phyloP scores from a whole-genome alignment of 2,113 vertebrate genomes.

The Phyllostomus discolor region DNA sequence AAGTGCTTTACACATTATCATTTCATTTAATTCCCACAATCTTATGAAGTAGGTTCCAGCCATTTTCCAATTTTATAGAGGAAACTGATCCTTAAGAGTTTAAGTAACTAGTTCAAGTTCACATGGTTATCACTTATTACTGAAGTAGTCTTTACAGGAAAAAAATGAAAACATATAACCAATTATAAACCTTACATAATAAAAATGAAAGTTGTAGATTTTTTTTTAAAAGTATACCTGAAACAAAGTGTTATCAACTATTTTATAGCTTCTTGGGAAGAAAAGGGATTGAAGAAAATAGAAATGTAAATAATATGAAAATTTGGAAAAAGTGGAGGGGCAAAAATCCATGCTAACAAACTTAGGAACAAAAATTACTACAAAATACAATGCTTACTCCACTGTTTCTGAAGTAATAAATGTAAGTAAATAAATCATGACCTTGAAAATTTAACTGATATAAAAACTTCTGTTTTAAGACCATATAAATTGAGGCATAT shows the following conservation, averaged over 20 bases:
- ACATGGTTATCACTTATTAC: background rate
- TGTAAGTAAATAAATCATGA: background rate
- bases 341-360: background rate
- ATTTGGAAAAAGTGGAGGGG: background rate
- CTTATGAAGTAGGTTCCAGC: background rate
- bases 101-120: conserved; percentile 4
- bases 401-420: background rate
- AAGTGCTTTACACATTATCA: background rate
- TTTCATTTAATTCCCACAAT: background rate
- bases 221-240: background rate
- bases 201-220: background rate
- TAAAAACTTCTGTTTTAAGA: background rate
- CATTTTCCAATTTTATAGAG: background rate
- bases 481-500: background rate
- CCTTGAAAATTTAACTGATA: background rate
- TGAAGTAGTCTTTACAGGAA: background rate
- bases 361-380: background rate
- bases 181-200: conserved; percentile 1
- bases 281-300: background rate
- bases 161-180: background rate
- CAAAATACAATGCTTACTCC: background rate
- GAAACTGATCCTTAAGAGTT: background rate
- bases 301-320: background rate
- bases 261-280: background rate
- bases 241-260: background rate